Evolutionary conservation across 2,113 vertebrate genomes (phyloP).

Genomic region (Alouatta palliata): DNA sequence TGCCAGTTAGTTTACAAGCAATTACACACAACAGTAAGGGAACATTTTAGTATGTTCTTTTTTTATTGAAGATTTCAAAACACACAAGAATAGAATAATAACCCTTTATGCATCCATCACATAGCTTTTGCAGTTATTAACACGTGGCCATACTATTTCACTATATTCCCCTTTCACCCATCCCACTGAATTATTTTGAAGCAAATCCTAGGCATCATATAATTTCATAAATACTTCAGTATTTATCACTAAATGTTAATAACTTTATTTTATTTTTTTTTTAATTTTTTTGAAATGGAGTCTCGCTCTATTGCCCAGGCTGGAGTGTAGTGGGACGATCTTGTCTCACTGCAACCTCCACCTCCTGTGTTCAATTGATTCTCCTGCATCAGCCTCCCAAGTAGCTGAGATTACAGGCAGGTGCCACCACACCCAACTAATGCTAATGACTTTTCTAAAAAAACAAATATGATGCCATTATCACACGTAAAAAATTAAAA

Average conservation of each 20-base stretch:
- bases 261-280: too few relatives aligned
- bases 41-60: neutral
- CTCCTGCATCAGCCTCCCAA: too few relatives aligned
- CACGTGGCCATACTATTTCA: neutral
- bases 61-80: conserved; percentile 22
- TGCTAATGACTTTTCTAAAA: neutral
- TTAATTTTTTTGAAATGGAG: too few relatives aligned
- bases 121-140: neutral
- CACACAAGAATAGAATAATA: neutral
- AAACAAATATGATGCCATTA: neutral
- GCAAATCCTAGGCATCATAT: neutral
- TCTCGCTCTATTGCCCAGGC: neutral
- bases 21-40: neutral
- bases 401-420: too few relatives aligned
- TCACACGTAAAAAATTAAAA: neutral
- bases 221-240: neutral
- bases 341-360: too few relatives aligned
- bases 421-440: too few relatives aligned
- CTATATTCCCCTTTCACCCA: neutral
- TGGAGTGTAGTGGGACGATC: too few relatives aligned
- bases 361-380: too few relatives aligned
- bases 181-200: neutral
- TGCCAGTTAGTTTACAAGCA: neutral
- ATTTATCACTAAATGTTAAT: neutral
- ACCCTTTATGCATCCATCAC: too few relatives aligned